Conservation (phyloP, 2,113 vertebrate species). For the Salvelinus alpinus region DNA sequence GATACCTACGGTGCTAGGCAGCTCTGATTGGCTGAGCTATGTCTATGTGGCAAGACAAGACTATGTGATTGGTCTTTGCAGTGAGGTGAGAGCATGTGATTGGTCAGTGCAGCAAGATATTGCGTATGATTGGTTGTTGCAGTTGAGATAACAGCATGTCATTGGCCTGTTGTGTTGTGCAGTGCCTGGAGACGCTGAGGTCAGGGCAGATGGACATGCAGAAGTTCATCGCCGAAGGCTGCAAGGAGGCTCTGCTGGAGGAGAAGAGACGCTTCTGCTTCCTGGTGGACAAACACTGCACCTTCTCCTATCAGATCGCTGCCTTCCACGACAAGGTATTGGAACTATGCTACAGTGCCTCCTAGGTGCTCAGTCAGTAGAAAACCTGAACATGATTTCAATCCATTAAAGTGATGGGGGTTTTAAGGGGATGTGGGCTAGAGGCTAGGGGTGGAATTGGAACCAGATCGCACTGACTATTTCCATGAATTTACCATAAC, state of each 20-base stretch:
- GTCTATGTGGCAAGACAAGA: neutral
- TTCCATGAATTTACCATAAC: no score
- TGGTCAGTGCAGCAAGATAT: constrained; percentile 43
- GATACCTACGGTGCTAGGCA: no score
- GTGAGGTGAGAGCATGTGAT: neutral
- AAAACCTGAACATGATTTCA: no score
- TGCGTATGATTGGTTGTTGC: neutral
- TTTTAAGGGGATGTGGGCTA: no score
- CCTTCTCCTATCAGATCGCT: constrained; percentile 80
- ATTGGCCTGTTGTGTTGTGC: constrained; percentile 14
- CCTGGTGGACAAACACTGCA: constrained; percentile 95
- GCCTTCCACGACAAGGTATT: constrained; percentile 86
- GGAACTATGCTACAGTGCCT: neutral
- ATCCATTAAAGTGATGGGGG: no score
- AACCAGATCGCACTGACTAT: no score
- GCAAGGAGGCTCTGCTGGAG: constrained; percentile 90
- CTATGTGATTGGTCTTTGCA: neutral
- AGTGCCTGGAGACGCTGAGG: constrained; percentile 89
- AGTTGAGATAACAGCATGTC: neutral
- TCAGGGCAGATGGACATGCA: constrained; percentile 92
- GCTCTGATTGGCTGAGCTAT: no score
- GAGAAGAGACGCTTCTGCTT: constrained; percentile 97
- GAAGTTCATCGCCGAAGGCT: constrained; percentile 91
- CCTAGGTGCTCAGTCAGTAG: no score
- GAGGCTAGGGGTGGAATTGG: no score